Conservation (phyloP, 1,140 invertebrate genomes). For the Plectus sambesii region DNA sequence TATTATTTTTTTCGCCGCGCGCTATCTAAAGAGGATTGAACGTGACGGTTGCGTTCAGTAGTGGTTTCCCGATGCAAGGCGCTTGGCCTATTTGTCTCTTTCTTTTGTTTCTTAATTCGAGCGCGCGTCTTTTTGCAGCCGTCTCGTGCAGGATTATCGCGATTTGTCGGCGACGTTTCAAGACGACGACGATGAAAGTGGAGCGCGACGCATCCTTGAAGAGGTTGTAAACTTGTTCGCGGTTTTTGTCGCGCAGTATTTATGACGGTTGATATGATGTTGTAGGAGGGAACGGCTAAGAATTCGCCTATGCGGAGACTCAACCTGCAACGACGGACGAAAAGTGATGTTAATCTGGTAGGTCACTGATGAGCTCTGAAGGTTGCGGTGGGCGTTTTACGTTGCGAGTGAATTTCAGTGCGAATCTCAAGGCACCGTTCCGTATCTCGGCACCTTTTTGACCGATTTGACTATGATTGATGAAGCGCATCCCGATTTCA, state of each 20-base stretch:
- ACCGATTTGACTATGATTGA: conserved; percentile 98
- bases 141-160: conserved; percentile 67
- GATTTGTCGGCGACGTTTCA: conserved; percentile 88
- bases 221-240: conserved; percentile 45
- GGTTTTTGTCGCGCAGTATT: neutral
- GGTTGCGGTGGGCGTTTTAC: no score
- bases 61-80: no score
- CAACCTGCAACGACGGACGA: conserved; percentile 35
- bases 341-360: conserved; percentile 42
- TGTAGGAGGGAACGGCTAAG: conserved; percentile 88
- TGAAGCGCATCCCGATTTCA: conserved; percentile 74
- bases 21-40: no score
- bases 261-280: conserved; percentile 27
- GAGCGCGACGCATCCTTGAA: conserved; percentile 74
- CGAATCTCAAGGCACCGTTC: conserved; percentile 74
- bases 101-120: neutral
- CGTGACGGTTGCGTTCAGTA: no score
- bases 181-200: conserved; percentile 90
- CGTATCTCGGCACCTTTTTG: conserved; percentile 92
- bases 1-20: no score
- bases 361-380: no score
- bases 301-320: neutral
- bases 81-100: conserved; percentile 1
- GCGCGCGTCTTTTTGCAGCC: conserved; percentile 43
- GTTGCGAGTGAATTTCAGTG: conserved; percentile 37